Evolutionary conservation across 2,113 vertebrate species (phyloP).

Genomic region (Rana temporaria): DNA sequence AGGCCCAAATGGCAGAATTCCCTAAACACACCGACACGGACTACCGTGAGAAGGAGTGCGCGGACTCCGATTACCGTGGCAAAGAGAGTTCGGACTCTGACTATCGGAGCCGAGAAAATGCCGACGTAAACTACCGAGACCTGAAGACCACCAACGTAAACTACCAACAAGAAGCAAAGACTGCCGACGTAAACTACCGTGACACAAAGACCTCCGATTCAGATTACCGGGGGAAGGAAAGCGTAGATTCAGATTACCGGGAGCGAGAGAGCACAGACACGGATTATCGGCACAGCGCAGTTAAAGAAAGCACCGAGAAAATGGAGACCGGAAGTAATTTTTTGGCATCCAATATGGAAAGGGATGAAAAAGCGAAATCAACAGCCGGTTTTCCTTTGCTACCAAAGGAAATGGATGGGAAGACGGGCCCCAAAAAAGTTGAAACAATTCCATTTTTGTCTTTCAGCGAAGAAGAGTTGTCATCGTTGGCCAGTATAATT

Average conservation of each 20-base stretch:
- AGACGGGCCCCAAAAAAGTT: neutral
- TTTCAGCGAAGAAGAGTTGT: neutral
- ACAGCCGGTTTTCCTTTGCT: neutral
- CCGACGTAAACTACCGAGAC: neutral
- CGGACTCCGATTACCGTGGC: neutral
- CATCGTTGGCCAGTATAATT: neutral
- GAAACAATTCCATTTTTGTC: constrained; percentile 3
- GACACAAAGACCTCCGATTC: neutral
- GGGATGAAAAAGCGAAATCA: neutral
- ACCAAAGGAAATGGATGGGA: neutral
- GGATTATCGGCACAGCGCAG: constrained; percentile 12
- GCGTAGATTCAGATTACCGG: constrained; percentile 22
- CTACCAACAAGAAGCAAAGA: neutral
- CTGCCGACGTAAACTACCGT: neutral
- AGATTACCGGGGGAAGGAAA: constrained; percentile 31
- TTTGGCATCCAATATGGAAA: neutral
- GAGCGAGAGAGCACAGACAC: neutral
- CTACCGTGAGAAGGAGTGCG: constrained; percentile 7
- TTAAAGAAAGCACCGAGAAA: neutral
- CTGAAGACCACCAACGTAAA: neutral
- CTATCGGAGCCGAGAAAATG: neutral
- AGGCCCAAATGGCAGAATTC: neutral
- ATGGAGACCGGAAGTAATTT: neutral
- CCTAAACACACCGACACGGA: neutral
- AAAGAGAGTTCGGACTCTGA: neutral